A percentile compares a stretch with the other conserved stretches of the same genome.
Evolutionary conservation across 1,140 invertebrate genomes (phyloP).

Genomic region (Plectrocnemia conspersa): DNA sequence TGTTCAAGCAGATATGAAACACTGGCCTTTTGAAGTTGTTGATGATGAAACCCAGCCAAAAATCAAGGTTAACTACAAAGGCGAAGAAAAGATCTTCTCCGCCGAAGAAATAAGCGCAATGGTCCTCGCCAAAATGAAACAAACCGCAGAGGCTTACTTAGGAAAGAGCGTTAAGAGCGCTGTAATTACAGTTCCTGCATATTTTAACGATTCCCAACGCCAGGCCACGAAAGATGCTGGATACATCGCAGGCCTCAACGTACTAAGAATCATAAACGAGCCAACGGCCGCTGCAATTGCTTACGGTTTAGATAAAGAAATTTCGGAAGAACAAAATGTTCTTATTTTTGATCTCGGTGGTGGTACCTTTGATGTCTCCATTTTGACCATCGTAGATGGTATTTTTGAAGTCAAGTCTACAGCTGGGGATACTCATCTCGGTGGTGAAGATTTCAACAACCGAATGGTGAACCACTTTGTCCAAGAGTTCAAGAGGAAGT

Average conservation of each 20-base stretch:
- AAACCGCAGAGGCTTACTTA: conserved; percentile 91
- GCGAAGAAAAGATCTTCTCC: conserved; percentile 86
- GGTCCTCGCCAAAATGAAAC: conserved; percentile 91
- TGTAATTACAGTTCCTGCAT: conserved; percentile 87
- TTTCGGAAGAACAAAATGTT: conserved; percentile 77
- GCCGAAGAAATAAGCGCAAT: conserved; percentile 89
- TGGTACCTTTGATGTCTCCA: conserved; percentile 96
- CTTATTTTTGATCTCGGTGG: conserved; percentile 94
- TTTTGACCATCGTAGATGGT: conserved; percentile 92
- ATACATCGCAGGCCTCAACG: conserved; percentile 80
- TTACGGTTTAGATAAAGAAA: conserved; percentile 98
- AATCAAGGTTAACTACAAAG: conserved; percentile 85
- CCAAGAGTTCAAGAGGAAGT: conserved; percentile 95
- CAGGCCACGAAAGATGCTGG: conserved; percentile 90
- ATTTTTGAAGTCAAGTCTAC: conserved; percentile 96
- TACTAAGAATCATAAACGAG: conserved; percentile 89
- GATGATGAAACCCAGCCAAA: conserved; percentile 82
- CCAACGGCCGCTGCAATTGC: conserved; percentile 99
- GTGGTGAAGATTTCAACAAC: conserved; percentile 97
- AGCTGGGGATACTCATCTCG: conserved; percentile 95
- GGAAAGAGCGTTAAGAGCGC: conserved; percentile 86
- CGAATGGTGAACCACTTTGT: conserved; percentile 94
- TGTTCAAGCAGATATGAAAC: conserved; percentile 92
- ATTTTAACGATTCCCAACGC: conserved; percentile 89
- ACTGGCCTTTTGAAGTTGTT: conserved; percentile 93